Evolutionary conservation across 2,888 invertebrate genomes (phyloP).

Genomic region (Eupithecia abbreviata): DNA sequence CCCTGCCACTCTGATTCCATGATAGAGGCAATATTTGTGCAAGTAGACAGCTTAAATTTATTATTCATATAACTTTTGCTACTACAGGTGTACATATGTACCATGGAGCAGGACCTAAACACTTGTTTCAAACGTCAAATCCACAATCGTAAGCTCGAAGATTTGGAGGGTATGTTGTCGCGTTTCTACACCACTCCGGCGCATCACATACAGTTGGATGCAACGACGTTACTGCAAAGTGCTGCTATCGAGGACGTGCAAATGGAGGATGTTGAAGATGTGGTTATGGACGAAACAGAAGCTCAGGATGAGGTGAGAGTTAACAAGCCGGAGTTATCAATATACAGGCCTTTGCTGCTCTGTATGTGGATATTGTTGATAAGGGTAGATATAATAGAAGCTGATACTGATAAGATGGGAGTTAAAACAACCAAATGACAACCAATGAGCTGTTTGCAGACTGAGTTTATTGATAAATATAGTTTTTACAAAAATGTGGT

Average conservation of each 20-base stretch:
- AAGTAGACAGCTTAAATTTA: neutral
- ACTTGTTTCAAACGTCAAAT: conserved; percentile 92
- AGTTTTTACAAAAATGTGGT: neutral
- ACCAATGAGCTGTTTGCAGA: neutral
- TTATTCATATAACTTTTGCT: conserved; percentile 29
- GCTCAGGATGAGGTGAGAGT: conserved; percentile 76
- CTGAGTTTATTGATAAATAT: neutral
- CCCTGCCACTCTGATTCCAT: no score
- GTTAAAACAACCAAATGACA: neutral
- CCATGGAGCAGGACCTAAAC: conserved; percentile 91
- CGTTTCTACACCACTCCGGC: conserved; percentile 91
- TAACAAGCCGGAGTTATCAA: conserved; percentile 2
- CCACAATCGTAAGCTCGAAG: conserved; percentile 90
- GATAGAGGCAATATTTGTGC: neutral
- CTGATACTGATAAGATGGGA: neutral
- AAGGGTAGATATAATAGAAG: neutral
- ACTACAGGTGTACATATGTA: conserved; percentile 93
- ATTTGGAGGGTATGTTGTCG: conserved; percentile 88
- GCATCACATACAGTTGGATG: conserved; percentile 92
- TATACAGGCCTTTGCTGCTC: neutral
- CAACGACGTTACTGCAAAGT: conserved; percentile 92
- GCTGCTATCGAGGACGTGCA: conserved; percentile 92
- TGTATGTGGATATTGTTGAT: neutral
- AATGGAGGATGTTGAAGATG: conserved; percentile 89
- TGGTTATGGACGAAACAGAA: conserved; percentile 69